Conservation (phyloP, 1,140 invertebrate genomes). For the Contarinia nasturtii region DNA sequence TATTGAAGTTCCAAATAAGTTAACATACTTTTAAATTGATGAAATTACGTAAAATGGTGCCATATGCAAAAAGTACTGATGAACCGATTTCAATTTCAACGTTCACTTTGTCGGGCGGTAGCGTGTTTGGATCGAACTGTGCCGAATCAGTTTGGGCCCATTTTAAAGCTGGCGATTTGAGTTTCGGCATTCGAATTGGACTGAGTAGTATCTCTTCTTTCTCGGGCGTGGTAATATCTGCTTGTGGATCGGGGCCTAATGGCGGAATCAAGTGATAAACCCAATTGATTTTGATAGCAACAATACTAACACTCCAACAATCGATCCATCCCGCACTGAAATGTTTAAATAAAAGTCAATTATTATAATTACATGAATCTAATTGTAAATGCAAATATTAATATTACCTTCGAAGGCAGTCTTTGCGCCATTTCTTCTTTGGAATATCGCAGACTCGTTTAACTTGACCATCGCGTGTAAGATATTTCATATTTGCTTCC, state of each 20-base stretch:
- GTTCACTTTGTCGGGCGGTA: slow-evolving; percentile 70
- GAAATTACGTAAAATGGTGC: slow-evolving; percentile 71
- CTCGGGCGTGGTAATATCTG: slow-evolving; percentile 80
- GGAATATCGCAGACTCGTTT: slow-evolving; percentile 33
- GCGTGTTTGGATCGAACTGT: slow-evolving; percentile 69
- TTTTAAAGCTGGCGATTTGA: slow-evolving; percentile 44
- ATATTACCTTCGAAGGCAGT: slow-evolving; percentile 49
- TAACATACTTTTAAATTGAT: slow-evolving; percentile 56
- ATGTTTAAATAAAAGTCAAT: neutral
- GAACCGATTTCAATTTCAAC: slow-evolving; percentile 87
- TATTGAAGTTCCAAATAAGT: neutral
- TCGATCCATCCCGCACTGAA: slow-evolving; percentile 64
- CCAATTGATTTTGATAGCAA: slow-evolving; percentile 77
- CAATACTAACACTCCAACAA: slow-evolving; percentile 87
- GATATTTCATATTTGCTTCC: slow-evolving; percentile 72
- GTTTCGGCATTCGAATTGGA: slow-evolving; percentile 57
- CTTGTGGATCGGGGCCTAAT: slow-evolving; percentile 65
- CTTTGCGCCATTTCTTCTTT: slow-evolving; percentile 68
- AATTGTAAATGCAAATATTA: neutral
- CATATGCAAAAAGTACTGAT: slow-evolving; percentile 74
- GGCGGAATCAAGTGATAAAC: slow-evolving; percentile 81
- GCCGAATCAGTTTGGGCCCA: slow-evolving; percentile 42
- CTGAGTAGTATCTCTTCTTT: slow-evolving; percentile 82
- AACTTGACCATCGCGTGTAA: slow-evolving; percentile 49
- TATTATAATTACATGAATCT: neutral